These are phyloP conservation scores for Ciconia boyciana DNA, from an alignment of 2,113 vertebrate species.

Conservation along the genomic window DNA sequence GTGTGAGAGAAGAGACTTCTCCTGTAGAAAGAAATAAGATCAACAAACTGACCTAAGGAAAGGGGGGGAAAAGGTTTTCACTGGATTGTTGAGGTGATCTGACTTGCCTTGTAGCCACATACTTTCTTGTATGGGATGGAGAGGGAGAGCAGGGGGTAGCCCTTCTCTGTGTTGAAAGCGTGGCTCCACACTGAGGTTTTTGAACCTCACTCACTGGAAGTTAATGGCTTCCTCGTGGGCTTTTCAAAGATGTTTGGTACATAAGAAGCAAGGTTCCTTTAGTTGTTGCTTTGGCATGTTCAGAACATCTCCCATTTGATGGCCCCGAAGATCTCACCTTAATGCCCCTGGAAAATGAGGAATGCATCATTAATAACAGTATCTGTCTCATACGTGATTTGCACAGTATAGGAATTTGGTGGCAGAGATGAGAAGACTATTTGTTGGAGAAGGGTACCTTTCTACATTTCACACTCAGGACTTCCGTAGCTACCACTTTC, in stretches of 20 bases:
- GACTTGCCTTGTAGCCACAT: not conserved
- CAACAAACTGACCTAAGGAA: not conserved
- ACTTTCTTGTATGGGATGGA: no score
- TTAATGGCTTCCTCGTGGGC: not conserved
- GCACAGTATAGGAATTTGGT: not conserved
- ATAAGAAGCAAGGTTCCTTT: not conserved
- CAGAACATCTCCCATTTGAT: not conserved
- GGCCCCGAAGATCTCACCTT: accelerated
- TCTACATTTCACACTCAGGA: not conserved
- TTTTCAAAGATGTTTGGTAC: not conserved
- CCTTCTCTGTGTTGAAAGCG: not conserved
- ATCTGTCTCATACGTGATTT: not conserved
- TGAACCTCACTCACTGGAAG: not conserved
- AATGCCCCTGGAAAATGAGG: not conserved
- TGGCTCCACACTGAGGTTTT: not conserved
- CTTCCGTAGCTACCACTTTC: not conserved
- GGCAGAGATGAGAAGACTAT: no score
- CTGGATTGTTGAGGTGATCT: not conserved
- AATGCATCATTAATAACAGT: not conserved
- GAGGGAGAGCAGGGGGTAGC: not conserved
- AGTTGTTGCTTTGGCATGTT: not conserved
- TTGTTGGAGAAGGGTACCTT: not conserved
- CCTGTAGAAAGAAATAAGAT: not conserved
- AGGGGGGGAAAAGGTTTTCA: not conserved
- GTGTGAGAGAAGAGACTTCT: not conserved